A percentile compares a stretch with the other conserved stretches of the same genome.
phyloP scores from a whole-genome alignment of 2,797 vertebrate species.

The Dendrocincla fuliginosa region DNA sequence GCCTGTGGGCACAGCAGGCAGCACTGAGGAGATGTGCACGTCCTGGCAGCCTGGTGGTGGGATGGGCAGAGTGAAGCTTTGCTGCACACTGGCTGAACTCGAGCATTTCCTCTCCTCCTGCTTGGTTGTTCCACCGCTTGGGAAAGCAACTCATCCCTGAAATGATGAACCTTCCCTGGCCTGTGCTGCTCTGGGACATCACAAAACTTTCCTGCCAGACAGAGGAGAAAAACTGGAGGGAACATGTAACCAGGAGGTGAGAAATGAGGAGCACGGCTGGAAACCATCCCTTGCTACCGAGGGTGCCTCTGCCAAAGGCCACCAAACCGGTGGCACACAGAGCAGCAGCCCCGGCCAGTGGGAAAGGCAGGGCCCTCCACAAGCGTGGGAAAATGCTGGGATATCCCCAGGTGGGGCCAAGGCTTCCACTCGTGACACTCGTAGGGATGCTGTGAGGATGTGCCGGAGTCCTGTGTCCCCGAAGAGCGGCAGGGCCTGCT shows the following conservation, averaged over 20 bases:
- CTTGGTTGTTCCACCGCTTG: background rate
- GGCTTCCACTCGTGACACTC: background rate
- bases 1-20: accelerated
- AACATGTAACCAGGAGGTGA: background rate
- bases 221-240: background rate
- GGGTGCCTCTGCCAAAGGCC: background rate
- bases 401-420: background rate
- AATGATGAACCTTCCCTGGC: background rate
- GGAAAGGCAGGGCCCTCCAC: background rate
- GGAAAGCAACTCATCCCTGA: background rate
- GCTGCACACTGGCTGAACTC: accelerated
- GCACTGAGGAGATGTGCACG: background rate
- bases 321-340: background rate
- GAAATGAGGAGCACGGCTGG: background rate
- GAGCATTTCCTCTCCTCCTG: accelerated
- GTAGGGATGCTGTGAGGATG: background rate
- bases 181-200: accelerated
- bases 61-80: accelerated
- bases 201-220: accelerated
- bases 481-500: background rate
- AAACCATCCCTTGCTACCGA: background rate
- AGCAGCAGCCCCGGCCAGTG: background rate
- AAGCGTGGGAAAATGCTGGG: background rate
- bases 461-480: background rate
- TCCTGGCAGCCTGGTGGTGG: background rate